Percentiles rank a stretch among this genome's conserved stretches.
phyloP scores from a whole-genome alignment of 2,113 vertebrate species.

The Malaclemys terrapin region DNA sequence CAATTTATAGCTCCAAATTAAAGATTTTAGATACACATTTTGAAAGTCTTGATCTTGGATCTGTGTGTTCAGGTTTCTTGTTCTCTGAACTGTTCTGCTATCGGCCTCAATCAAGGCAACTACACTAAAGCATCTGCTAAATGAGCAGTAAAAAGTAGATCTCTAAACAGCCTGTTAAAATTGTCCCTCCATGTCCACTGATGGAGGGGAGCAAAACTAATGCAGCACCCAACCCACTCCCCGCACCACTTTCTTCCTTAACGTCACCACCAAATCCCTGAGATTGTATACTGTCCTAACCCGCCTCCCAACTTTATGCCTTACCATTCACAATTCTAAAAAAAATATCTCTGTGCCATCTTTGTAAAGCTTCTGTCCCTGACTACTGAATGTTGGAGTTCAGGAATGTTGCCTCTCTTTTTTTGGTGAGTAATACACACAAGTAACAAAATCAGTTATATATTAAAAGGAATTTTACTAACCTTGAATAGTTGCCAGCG shows the following conservation, averaged over 20 bases:
- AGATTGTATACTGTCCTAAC: neutral
- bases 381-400: neutral
- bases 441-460: neutral
- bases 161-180: neutral
- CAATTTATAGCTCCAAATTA: neutral
- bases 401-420: neutral
- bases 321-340: neutral
- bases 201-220: neutral
- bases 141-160: neutral
- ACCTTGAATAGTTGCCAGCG: slow-evolving; percentile 99
- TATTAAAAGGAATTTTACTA: slow-evolving; percentile 59
- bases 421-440: neutral
- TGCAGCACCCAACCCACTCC: neutral
- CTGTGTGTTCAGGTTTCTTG: neutral
- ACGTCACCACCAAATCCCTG: slow-evolving; percentile 1
- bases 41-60: neutral
- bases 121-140: neutral
- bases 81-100: neutral
- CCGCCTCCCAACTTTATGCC: neutral
- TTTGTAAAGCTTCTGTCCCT: neutral
- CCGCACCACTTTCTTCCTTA: neutral
- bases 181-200: neutral
- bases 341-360: neutral
- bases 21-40: neutral
- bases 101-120: neutral